phyloP scores from a whole-genome alignment of 2,888 invertebrate species.

The Volucella inanis region DNA sequence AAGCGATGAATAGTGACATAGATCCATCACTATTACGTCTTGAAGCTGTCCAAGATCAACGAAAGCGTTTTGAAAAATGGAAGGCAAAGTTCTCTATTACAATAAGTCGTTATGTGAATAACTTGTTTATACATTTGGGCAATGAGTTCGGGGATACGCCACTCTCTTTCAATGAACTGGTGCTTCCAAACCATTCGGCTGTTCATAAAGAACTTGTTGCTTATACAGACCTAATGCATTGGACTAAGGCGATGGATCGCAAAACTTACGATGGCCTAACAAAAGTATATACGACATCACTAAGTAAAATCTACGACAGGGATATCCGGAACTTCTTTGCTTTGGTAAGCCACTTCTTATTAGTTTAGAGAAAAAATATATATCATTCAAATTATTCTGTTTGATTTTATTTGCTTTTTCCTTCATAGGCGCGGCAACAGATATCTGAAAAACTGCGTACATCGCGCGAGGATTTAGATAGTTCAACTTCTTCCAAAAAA shows the following conservation, averaged over 20 bases:
- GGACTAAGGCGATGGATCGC: slow-evolving; percentile 94
- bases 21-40: slow-evolving; percentile 87
- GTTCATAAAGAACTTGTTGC: slow-evolving; percentile 94
- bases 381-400: neutral
- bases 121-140: slow-evolving; percentile 96
- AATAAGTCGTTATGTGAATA: slow-evolving; percentile 95
- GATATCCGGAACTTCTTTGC: slow-evolving; percentile 86
- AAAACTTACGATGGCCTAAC: slow-evolving; percentile 91
- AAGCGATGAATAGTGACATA: slow-evolving; percentile 88
- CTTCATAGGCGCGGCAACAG: slow-evolving; percentile 80
- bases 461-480: slow-evolving; percentile 83
- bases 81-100: slow-evolving; percentile 91
- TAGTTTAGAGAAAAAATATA: neutral
- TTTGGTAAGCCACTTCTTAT: slow-evolving; percentile 76
- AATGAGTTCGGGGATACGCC: slow-evolving; percentile 88
- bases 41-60: slow-evolving; percentile 92
- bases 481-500: slow-evolving; percentile 82
- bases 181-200: slow-evolving; percentile 89
- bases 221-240: slow-evolving; percentile 95
- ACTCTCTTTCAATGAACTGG: slow-evolving; percentile 84
- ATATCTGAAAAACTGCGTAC: slow-evolving; percentile 81
- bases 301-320: slow-evolving; percentile 94
- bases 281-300: slow-evolving; percentile 91
- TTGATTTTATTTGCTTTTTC: neutral
- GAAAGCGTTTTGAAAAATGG: slow-evolving; percentile 89